phyloP scores from a whole-genome alignment of 2,888 invertebrate genomes.

The Clistopyga incitator region DNA sequence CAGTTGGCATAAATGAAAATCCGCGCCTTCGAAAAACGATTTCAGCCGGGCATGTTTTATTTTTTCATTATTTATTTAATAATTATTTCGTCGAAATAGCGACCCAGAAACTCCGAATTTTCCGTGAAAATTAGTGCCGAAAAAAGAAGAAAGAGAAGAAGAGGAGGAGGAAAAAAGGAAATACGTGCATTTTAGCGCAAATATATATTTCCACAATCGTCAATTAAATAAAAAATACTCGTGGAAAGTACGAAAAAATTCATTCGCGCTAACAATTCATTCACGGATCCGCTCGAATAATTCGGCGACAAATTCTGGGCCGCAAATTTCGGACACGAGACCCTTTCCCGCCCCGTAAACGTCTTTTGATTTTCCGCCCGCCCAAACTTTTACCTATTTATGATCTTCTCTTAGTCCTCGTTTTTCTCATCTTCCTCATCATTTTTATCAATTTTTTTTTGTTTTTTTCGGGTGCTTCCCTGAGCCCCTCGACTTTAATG shows the following conservation, averaged over 20 bases:
- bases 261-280: background rate
- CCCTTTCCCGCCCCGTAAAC: slow-evolving; percentile 1
- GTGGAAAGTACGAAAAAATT: background rate
- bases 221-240: slow-evolving; percentile 12
- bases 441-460: slow-evolving; percentile 15
- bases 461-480: slow-evolving; percentile 31
- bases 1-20: slow-evolving; percentile 1
- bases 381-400: slow-evolving; percentile 27
- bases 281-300: too few relatives aligned
- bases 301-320: slow-evolving; percentile 17
- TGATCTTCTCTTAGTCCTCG: slow-evolving; percentile 11
- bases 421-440: slow-evolving; percentile 10
- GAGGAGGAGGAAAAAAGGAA: background rate
- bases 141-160: slow-evolving; percentile 2
- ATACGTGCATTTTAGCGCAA: background rate
- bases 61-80: slow-evolving; percentile 21
- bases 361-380: slow-evolving; percentile 49
- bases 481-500: background rate
- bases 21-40: slow-evolving; percentile 10
- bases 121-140: background rate
- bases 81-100: background rate
- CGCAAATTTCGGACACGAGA: background rate
- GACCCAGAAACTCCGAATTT: slow-evolving; percentile 14
- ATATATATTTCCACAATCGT: background rate
- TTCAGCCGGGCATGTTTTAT: background rate